These are phyloP conservation scores for Boloria selene DNA, from an alignment of 2,888 invertebrate genomes.

Conservation along the genomic window DNA sequence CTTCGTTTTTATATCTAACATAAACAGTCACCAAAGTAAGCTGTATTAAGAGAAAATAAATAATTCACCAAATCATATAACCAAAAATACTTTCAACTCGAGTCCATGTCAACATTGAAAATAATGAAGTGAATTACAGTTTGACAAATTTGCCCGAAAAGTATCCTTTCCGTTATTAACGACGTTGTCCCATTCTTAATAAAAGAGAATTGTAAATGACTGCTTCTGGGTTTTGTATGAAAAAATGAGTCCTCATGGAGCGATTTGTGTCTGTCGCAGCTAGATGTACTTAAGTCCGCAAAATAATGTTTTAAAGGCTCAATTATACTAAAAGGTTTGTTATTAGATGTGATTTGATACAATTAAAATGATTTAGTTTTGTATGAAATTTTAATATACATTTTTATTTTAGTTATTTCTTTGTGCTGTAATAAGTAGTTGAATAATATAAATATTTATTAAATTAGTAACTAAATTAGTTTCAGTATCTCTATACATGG, in stretches of 20 bases:
- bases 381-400: no score
- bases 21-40: no score
- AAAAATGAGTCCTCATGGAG: constrained; percentile 45
- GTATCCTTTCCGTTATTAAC: constrained; percentile 61
- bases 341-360: constrained; percentile 17
- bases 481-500: no score
- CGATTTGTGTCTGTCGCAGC: constrained; percentile 51
- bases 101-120: constrained; percentile 56
- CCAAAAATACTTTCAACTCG: constrained; percentile 39
- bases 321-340: constrained; percentile 34
- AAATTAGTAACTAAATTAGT: no score
- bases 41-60: neutral
- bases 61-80: neutral
- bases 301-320: constrained; percentile 23
- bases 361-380: constrained; percentile 9
- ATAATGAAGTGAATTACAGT: constrained; percentile 58
- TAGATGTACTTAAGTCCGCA: constrained; percentile 27
- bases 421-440: no score
- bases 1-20: no score
- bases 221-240: constrained; percentile 49
- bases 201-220: constrained; percentile 60
- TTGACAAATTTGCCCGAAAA: constrained; percentile 54
- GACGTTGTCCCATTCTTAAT: constrained; percentile 53
- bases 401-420: no score
- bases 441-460: no score